Evolutionary conservation across 2,888 invertebrate species (phyloP), one percentile per base, ranked within the genome.

Genomic region (Dasysyrphus albostriatus): DNA sequence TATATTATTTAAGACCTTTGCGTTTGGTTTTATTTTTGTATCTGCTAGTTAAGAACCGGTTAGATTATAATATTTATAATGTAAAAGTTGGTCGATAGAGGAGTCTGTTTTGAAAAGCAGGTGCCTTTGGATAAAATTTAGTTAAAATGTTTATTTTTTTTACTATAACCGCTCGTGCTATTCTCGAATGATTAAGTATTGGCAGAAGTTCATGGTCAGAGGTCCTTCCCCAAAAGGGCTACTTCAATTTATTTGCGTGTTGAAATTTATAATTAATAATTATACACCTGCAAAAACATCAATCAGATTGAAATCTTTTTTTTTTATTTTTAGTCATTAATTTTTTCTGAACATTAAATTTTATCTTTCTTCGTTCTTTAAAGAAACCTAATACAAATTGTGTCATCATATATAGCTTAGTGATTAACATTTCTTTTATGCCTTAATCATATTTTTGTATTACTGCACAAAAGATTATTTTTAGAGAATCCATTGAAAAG

Each of bases 181-280:
- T 65, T 65, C 10, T 10, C 7, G 12, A 47, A 34, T 65, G 42
- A 65, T 49, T 65, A 29, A 47, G 24, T 49, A 32, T 32, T 65
- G 42, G 65, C 65, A 65, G 3, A 47, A 65, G 34, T 65, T 65
- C 47, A 65, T 47, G 47, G 65, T 44, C 65, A 32, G 19, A 47
- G 12, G 65, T 65, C 47, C 65, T 49, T 47, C 19, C 47, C 8
- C 4, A 34, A 34, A 37, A 39, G 19, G 19, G 37, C 6, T 12
- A 39, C 37, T 39, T 37, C 3, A 59, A 59, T 19, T 59, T 7
- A 12, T 10, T 59, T 59, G 37, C 37, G 19, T 29, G 44, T 8
- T 44, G 44, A 63, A 29, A 16, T 32, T 44, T 44, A 32, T 44
- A 47, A 29, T 44, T 44, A 32, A 63, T 63, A 8, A 3, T 29